Conservation (phyloP, 1,140 invertebrate genomes). For the Dolichoris vasculosae region DNA sequence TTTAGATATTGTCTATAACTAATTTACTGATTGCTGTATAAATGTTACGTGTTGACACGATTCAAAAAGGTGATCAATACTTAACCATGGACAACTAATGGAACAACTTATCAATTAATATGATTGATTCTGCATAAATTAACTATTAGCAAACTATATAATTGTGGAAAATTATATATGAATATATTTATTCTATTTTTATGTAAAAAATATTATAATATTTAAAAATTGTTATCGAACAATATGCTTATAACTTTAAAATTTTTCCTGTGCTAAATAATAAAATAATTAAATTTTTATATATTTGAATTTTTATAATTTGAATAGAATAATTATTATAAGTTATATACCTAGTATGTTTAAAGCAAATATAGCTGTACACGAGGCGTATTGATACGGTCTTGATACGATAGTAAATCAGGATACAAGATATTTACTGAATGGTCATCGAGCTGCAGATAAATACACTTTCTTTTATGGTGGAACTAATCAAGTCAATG, state of each 20-base stretch:
- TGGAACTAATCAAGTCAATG: background rate
- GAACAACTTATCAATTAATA: background rate
- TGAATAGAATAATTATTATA: background rate
- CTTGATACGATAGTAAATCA: constrained; percentile 5
- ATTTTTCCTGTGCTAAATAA: no score
- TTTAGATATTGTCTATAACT: constrained; percentile 2
- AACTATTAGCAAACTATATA: background rate
- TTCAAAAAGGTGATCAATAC: background rate
- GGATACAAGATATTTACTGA: constrained; percentile 8
- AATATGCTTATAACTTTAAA: no score
- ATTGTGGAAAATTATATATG: no score
- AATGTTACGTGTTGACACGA: background rate
- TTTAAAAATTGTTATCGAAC: no score
- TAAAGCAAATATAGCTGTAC: constrained; percentile 8
- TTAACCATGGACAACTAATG: background rate
- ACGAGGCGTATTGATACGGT: background rate
- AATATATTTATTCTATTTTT: no score
- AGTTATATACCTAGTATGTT: background rate
- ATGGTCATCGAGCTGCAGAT: constrained; percentile 3
- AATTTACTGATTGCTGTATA: constrained; percentile 1
- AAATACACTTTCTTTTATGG: constrained; percentile 1
- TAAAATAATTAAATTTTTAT: no score
- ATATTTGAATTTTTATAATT: no score
- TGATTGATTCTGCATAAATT: background rate
- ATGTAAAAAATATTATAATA: no score